phyloP scores from a whole-genome alignment of 2,797 vertebrate genomes.

The Lepus townsendii region DNA sequence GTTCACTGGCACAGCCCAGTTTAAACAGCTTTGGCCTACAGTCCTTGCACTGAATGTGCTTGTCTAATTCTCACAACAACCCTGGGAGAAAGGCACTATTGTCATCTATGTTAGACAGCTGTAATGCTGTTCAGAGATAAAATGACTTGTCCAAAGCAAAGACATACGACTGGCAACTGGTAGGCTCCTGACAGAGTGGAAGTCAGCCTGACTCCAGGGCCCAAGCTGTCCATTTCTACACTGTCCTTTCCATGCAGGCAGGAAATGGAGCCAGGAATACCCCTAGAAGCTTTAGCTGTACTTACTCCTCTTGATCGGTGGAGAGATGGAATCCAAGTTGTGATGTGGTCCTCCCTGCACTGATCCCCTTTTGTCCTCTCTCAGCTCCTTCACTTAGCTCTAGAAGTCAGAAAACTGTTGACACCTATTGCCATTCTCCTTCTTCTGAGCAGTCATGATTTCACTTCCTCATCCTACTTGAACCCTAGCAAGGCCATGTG shows the following conservation, averaged over 20 bases:
- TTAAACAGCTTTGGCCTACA: background rate
- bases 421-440: background rate
- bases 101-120: background rate
- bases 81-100: background rate
- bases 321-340: background rate
- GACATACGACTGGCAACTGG: background rate
- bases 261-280: background rate
- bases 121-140: background rate
- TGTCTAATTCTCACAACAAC: background rate
- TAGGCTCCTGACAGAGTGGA: background rate
- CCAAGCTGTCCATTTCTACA: background rate
- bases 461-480: background rate
- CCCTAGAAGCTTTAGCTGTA: background rate
- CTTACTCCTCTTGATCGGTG: background rate
- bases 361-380: background rate
- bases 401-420: background rate
- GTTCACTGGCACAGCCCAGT: background rate
- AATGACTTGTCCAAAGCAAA: background rate
- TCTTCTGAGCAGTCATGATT: background rate
- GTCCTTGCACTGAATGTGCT: background rate
- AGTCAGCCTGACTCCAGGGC: background rate
- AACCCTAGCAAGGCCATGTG: background rate
- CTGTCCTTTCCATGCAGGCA: background rate
- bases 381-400: background rate
- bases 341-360: background rate